phyloP scores from a whole-genome alignment of 2,797 vertebrate species.

The Pseudocheirus occidentalis region DNA sequence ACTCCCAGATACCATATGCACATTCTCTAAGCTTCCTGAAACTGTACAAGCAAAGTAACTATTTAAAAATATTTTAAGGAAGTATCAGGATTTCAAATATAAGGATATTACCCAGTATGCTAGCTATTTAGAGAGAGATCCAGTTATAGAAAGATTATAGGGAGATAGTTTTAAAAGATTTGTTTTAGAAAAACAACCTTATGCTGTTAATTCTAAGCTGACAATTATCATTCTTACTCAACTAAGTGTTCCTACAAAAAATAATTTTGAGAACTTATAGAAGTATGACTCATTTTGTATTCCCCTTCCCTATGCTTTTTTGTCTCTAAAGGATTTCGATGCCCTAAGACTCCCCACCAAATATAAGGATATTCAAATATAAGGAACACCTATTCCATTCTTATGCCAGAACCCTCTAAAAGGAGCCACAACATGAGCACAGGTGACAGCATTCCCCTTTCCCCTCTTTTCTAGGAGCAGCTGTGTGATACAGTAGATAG shows the following conservation, averaged over 20 bases:
- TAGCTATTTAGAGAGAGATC: conserved; percentile 23
- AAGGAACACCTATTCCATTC: neutral
- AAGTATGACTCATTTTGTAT: neutral
- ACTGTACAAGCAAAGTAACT: neutral
- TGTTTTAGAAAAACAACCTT: neutral
- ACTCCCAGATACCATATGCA: neutral
- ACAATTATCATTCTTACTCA: neutral
- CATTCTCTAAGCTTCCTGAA: neutral
- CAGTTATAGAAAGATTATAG: conserved; percentile 45
- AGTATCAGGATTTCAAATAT: neutral
- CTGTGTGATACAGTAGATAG: neutral
- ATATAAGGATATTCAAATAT: too few species aligned
- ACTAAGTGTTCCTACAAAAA: neutral
- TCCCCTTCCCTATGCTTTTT: neutral
- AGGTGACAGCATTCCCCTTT: neutral
- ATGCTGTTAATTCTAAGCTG: neutral
- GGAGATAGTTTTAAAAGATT: conserved; percentile 13
- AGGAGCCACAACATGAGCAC: neutral
- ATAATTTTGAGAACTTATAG: neutral
- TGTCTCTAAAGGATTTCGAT: neutral
- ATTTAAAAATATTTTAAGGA: neutral
- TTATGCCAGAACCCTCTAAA: neutral
- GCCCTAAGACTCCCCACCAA: neutral
- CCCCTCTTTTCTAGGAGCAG: neutral
- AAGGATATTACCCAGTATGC: conserved; percentile 51